phyloP scores from a whole-genome alignment of 2,797 vertebrate species.

The Dermochelys coriacea region DNA sequence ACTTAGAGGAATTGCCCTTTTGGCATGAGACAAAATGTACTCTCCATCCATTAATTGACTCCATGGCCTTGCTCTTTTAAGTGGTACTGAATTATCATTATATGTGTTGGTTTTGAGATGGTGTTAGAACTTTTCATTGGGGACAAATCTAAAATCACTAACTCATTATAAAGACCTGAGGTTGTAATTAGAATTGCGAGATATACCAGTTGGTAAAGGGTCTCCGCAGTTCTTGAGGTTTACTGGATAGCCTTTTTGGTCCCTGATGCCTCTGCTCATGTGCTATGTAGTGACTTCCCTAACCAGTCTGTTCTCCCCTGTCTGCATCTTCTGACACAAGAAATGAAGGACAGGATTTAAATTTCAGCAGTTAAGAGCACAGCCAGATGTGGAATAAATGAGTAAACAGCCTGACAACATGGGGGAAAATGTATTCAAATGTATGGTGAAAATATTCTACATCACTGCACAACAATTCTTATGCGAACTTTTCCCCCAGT shows the following conservation, averaged over 20 bases:
- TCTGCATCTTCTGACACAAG: not conserved
- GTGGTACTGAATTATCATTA: not conserved
- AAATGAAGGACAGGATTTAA: not conserved
- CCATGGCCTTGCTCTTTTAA: not conserved
- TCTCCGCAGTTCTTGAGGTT: not conserved
- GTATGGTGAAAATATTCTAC: not conserved
- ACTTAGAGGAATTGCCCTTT: slow-evolving; percentile 30
- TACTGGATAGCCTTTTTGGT: not conserved
- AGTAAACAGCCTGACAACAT: not conserved
- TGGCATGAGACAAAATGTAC: slow-evolving; percentile 15
- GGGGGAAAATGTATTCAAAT: not conserved
- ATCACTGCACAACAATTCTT: not conserved
- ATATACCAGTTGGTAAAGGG: not conserved
- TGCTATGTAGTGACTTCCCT: not conserved
- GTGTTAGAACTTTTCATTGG: not conserved
- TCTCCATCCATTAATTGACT: not conserved
- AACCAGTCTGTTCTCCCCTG: not conserved
- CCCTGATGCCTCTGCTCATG: not conserved
- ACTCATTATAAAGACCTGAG: not conserved
- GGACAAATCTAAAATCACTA: not conserved
- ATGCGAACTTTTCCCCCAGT: not conserved
- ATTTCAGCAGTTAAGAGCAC: not conserved
- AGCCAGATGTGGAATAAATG: not conserved
- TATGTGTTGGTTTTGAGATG: not conserved
- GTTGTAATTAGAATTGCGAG: not conserved